phyloP scores from a whole-genome alignment of 2,888 invertebrate genomes.

The Papilio demoleus region DNA sequence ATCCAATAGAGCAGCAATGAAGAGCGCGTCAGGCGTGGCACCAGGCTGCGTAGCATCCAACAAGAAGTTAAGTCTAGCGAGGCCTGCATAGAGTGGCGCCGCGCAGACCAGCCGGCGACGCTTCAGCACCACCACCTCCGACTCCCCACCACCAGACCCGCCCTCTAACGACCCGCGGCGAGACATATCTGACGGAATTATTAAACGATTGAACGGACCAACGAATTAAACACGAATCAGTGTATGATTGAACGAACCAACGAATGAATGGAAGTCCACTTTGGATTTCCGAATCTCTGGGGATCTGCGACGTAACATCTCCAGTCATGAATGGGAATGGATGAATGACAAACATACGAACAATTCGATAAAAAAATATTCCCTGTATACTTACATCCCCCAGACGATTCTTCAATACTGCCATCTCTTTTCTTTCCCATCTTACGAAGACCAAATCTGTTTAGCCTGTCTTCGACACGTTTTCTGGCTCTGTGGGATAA shows the following conservation, averaged over 20 bases:
- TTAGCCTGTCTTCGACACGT: conserved; percentile 94
- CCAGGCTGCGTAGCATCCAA: conserved; percentile 98
- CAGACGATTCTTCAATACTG: conserved; percentile 93
- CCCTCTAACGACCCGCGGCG: conserved; percentile 93
- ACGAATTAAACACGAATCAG: background rate
- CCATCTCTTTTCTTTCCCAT: conserved; percentile 95
- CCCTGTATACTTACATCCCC: conserved; percentile 87
- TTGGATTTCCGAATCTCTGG: too few species aligned
- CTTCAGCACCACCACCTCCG: conserved; percentile 94
- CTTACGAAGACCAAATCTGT: conserved; percentile 91
- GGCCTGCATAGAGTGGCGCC: conserved; percentile 92
- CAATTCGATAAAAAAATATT: too few species aligned
- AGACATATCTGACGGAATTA: conserved; percentile 72
- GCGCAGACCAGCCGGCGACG: conserved; percentile 93
- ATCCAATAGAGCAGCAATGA: conserved; percentile 96
- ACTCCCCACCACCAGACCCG: conserved; percentile 88
- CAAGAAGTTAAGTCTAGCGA: conserved; percentile 94
- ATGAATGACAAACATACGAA: too few species aligned
- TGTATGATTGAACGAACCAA: background rate
- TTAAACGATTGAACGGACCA: background rate
- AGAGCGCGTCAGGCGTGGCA: conserved; percentile 96
- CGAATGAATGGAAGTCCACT: too few species aligned
- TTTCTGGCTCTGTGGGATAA: conserved; percentile 87
- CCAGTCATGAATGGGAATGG: too few species aligned
- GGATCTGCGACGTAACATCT: too few species aligned